A percentile compares a stretch with the other conserved stretches of the same genome.
These are phyloP conservation scores for Trisateles emortualis DNA, from an alignment of 2,888 invertebrate species.

Conservation along the genomic window DNA sequence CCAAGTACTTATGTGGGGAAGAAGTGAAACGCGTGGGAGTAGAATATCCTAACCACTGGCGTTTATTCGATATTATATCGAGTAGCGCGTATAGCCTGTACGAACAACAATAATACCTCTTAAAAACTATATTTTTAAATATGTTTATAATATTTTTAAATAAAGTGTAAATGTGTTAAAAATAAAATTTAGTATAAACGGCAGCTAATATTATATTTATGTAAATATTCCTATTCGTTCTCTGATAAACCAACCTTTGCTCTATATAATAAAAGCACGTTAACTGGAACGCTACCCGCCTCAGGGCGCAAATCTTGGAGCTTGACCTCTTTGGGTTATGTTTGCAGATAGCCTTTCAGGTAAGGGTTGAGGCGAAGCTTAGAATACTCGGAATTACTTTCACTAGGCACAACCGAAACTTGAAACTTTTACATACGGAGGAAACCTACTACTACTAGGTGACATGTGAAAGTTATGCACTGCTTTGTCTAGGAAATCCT, in stretches of 20 bases:
- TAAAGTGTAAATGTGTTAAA: too few species aligned
- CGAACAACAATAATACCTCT: too few species aligned
- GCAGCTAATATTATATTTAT: too few species aligned
- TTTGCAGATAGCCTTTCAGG: slow-evolving; percentile 30
- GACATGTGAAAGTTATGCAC: not conserved
- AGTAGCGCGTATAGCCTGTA: too few species aligned
- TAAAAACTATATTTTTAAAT: too few species aligned
- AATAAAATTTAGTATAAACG: too few species aligned
- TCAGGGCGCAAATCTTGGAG: slow-evolving; percentile 17
- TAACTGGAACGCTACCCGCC: slow-evolving; percentile 18
- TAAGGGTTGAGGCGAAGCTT: slow-evolving; percentile 5
- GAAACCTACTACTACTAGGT: not conserved
- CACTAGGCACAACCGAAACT: slow-evolving; percentile 4
- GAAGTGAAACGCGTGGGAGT: too few species aligned
- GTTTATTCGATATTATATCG: too few species aligned
- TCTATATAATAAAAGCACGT: slow-evolving; percentile 9
- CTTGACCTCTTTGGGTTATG: slow-evolving; percentile 30
- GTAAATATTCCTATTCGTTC: not conserved
- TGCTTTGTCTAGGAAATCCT: too few species aligned
- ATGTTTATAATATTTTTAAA: too few species aligned
- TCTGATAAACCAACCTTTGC: slow-evolving; percentile 1
- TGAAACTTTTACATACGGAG: not conserved
- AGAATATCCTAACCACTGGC: too few species aligned
- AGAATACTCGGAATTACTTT: slow-evolving; percentile 20
- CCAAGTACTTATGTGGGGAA: too few species aligned